Evolutionary conservation across 1,140 invertebrate species (phyloP).

Genomic region (Spodoptera litura): DNA sequence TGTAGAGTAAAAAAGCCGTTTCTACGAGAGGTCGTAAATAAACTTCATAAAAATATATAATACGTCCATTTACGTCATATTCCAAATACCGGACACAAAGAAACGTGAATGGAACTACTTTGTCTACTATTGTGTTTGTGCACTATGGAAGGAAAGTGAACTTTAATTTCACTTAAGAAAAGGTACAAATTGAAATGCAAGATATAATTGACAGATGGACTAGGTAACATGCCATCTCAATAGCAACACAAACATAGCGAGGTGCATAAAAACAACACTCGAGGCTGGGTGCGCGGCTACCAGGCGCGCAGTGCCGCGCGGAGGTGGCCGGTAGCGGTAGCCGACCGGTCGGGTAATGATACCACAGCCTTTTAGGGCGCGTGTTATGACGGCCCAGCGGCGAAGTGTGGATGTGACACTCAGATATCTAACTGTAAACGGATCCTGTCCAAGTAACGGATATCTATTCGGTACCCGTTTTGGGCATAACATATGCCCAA

Average conservation of each 20-base stretch:
- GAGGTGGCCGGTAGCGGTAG: slow-evolving; percentile 71
- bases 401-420: slow-evolving; percentile 65
- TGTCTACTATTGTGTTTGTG: slow-evolving; percentile 59
- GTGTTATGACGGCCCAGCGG: slow-evolving; percentile 69
- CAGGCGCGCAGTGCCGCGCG: slow-evolving; percentile 67
- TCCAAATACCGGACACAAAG: slow-evolving; percentile 67
- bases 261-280: slow-evolving; percentile 76
- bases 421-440: slow-evolving; percentile 35
- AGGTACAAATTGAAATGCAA: slow-evolving; percentile 43
- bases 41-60: slow-evolving; percentile 41
- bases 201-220: slow-evolving; percentile 47
- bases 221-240: slow-evolving; percentile 69
- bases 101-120: slow-evolving; percentile 76
- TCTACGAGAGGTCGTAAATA: slow-evolving; percentile 41
- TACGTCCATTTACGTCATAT: slow-evolving; percentile 70
- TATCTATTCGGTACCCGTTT: not conserved
- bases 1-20: slow-evolving; percentile 17
- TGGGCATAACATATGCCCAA: not conserved
- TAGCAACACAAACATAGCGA: slow-evolving; percentile 74
- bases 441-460: slow-evolving; percentile 7
- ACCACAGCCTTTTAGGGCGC: slow-evolving; percentile 79
- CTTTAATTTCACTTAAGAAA: slow-evolving; percentile 45
- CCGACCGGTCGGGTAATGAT: slow-evolving; percentile 77
- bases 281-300: slow-evolving; percentile 64
- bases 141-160: slow-evolving; percentile 20